Percentiles rank a stretch among this genome's conserved stretches.
Conservation (phyloP, 2,113 vertebrate genomes). For the Myxocyprinus asiaticus region DNA sequence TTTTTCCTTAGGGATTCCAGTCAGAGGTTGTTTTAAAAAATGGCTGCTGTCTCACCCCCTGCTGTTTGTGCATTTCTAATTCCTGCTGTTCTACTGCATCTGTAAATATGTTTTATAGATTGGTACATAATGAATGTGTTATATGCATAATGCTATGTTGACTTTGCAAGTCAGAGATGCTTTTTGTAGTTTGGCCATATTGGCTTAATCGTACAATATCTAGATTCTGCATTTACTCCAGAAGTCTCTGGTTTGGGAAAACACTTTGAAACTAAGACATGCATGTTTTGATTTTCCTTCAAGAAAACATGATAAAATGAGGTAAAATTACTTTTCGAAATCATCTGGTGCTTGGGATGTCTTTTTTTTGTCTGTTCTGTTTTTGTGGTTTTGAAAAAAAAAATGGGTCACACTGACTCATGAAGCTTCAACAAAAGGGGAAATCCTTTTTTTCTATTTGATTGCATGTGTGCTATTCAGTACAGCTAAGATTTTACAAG, state of each 20-base stretch:
- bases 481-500: slow-evolving; percentile 25
- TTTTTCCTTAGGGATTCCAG: no score
- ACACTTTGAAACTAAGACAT: background rate
- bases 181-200: no score
- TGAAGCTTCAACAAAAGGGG: slow-evolving; percentile 5
- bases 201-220: background rate
- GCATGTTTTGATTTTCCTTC: background rate
- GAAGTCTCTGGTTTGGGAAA: background rate
- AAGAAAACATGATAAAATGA: background rate
- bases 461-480: slow-evolving; percentile 7
- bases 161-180: background rate
- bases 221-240: background rate
- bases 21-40: no score
- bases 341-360: background rate
- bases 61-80: no score
- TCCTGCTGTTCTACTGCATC: no score
- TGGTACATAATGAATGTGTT: no score
- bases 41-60: no score
- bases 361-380: background rate
- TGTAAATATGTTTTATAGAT: no score
- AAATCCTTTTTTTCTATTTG: slow-evolving; percentile 18
- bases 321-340: background rate
- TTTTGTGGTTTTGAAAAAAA: slow-evolving; percentile 13
- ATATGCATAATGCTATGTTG: background rate
- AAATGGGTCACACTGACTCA: slow-evolving; percentile 7